A percentile compares a stretch with the other conserved stretches of the same genome.
Evolutionary conservation across 2,888 invertebrate species (phyloP).

Genomic region (Odiellus spinosus): DNA sequence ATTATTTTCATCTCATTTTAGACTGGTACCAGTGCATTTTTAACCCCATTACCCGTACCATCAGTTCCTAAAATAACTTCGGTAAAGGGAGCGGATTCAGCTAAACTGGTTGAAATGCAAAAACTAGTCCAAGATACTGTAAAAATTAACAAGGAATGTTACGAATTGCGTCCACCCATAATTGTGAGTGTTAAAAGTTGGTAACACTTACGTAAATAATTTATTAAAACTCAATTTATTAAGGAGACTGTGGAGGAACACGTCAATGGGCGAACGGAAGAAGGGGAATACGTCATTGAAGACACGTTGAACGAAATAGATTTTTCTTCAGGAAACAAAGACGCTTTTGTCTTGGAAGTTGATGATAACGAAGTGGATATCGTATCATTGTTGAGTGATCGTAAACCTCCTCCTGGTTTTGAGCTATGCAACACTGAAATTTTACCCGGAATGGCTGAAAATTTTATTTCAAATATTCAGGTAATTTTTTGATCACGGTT

Average conservation of each 20-base stretch:
- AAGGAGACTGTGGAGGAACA: not conserved
- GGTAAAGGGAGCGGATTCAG: conserved; percentile 35
- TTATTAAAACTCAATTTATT: not conserved
- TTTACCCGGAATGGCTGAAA: conserved; percentile 42
- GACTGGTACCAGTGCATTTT: conserved; percentile 52
- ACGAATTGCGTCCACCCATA: conserved; percentile 31
- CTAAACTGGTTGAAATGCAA: conserved; percentile 46
- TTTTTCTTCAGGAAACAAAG: conserved; percentile 54
- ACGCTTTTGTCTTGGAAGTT: conserved; percentile 61
- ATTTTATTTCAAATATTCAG: conserved; percentile 28
- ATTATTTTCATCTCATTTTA: conserved; percentile 1
- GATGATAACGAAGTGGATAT: conserved; percentile 67
- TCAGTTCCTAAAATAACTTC: conserved; percentile 45
- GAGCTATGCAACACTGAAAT: conserved; percentile 61
- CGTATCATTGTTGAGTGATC: conserved; percentile 53
- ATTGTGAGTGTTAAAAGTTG: conserved; percentile 17
- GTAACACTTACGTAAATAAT: conserved; percentile 3
- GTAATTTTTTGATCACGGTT: conserved; percentile 19
- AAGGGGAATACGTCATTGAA: conserved; percentile 44
- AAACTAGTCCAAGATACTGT: conserved; percentile 51
- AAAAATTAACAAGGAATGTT: conserved; percentile 51
- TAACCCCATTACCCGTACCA: conserved; percentile 60
- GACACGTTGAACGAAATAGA: conserved; percentile 45
- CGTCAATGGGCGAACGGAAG: conserved; percentile 39
- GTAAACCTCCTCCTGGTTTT: conserved; percentile 55